Evolutionary conservation across 92 coral and sea anemone genomes (phyloP).

Genomic region (Epizoanthus scotinus): DNA sequence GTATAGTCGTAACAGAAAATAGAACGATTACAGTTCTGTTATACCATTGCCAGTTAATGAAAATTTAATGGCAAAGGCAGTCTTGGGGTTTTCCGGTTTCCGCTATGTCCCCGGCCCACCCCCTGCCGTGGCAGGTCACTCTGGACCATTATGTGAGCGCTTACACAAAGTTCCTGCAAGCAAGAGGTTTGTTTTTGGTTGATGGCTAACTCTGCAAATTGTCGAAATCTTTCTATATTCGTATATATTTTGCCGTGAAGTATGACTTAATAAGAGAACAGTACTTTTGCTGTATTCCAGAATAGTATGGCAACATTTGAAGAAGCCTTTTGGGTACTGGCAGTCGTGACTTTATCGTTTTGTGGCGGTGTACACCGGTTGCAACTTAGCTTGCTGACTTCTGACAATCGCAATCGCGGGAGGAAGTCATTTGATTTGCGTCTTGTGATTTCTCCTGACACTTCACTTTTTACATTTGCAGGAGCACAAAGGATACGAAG

Average conservation of each 20-base stretch:
- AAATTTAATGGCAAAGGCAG: no score
- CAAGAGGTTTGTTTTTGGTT: no score
- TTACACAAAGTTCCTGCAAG: no score
- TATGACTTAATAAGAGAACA: not conserved
- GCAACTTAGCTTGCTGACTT: not conserved
- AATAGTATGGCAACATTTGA: constrained; percentile 68
- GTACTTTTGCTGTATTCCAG: not conserved
- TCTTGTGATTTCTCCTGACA: not conserved
- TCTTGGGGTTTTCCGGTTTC: no score
- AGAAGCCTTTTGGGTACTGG: constrained; percentile 74
- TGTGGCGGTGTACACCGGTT: not conserved
- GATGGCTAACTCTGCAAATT: no score
- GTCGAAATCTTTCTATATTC: no score
- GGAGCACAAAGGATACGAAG: constrained; percentile 96
- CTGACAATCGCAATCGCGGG: not conserved
- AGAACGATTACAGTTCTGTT: no score
- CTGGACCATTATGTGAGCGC: no score
- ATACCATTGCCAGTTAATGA: no score
- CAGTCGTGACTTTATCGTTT: not conserved
- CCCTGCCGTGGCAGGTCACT: no score
- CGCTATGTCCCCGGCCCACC: no score
- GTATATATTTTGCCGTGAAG: not conserved
- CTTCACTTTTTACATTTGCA: constrained; percentile 48
- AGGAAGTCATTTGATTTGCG: not conserved
- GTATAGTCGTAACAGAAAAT: no score